phyloP scores from a whole-genome alignment of 2,888 invertebrate genomes.

The Drosophila siamana region DNA sequence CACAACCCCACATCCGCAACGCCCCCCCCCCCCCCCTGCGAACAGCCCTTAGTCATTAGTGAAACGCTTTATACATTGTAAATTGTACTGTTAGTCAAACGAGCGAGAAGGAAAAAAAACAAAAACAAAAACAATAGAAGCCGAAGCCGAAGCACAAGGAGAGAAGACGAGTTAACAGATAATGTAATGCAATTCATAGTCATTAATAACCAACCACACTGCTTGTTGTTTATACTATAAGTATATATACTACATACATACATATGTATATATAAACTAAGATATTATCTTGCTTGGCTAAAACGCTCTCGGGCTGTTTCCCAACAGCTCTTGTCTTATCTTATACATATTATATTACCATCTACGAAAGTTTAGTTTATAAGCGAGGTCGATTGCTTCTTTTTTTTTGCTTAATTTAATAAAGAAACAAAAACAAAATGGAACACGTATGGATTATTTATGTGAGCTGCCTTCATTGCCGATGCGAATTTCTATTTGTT shows the following conservation, averaged over 20 bases:
- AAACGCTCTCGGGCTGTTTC: conserved; percentile 22
- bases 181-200: conserved; percentile 53
- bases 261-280: conserved; percentile 18
- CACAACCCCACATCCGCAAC: conserved; percentile 2
- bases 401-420: conserved; percentile 51
- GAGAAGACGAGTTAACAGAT: conserved; percentile 10
- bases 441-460: conserved; percentile 2
- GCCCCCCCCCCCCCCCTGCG: neutral
- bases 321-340: conserved; percentile 21
- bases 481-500: neutral
- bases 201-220: conserved; percentile 68
- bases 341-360: conserved; percentile 32
- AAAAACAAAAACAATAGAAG: neutral
- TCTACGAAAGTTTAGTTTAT: conserved; percentile 44
- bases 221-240: conserved; percentile 51
- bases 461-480: neutral
- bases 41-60: conserved; percentile 59
- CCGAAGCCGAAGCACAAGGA: neutral
- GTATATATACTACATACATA: neutral
- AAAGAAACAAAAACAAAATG: conserved; percentile 17
- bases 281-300: conserved; percentile 68
- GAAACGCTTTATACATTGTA: conserved; percentile 77
- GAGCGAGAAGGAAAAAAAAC: conserved; percentile 33
- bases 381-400: conserved; percentile 50
- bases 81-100: conserved; percentile 73